phyloP scores from a whole-genome alignment of 2,797 vertebrate genomes.

The Phyllotis vaccarum region DNA sequence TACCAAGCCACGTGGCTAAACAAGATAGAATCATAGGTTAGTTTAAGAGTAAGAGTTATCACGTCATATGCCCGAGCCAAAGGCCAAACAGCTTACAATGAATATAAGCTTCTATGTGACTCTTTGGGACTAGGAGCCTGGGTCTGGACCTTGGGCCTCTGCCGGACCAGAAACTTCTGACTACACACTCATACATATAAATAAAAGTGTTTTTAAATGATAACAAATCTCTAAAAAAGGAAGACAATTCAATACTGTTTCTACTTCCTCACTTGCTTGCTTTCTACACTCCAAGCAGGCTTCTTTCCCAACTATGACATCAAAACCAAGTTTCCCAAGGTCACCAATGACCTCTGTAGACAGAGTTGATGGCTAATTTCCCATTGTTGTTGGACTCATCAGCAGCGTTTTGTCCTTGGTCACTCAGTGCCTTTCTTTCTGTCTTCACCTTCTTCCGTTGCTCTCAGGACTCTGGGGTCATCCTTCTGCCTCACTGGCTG shows the following conservation, averaged over 20 bases:
- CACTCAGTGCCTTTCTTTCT: neutral
- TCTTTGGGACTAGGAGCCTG: too few species aligned
- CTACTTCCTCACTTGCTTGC: constrained; percentile 50
- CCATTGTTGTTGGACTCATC: neutral
- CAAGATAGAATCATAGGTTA: too few species aligned
- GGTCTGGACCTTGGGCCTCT: too few species aligned
- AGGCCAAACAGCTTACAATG: too few species aligned
- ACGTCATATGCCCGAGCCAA: too few species aligned
- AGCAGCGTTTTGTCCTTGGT: neutral
- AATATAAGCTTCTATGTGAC: too few species aligned
- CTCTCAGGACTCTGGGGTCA: neutral
- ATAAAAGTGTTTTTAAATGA: neutral
- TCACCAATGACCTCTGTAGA: neutral
- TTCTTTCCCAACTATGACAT: neutral
- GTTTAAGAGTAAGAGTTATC: too few species aligned
- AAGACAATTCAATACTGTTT: neutral
- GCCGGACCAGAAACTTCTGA: too few species aligned
- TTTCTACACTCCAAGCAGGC: neutral
- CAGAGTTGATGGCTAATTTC: constrained; percentile 23
- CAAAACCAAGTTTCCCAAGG: constrained; percentile 30
- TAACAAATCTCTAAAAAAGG: neutral
- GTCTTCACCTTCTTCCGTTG: neutral
- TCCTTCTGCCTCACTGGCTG: constrained; percentile 8
- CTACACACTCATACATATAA: neutral
- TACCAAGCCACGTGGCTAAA: too few species aligned